Base-by-base conservation (phyloP, 2,888 invertebrate genomes). In the Allacma fusca region DNA sequence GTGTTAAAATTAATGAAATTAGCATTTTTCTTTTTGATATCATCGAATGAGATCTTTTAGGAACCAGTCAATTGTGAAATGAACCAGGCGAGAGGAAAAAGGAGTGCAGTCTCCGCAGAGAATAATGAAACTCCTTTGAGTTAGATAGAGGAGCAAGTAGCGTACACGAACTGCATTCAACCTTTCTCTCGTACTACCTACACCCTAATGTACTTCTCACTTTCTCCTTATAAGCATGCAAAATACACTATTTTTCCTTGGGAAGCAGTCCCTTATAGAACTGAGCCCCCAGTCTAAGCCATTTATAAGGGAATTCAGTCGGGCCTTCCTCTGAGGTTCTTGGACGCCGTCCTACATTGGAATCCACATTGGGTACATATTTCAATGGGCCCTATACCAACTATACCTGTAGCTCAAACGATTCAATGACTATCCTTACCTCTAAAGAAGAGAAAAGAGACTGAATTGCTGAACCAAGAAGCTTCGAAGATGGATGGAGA, bases 1-100 rank as follows among this genome's bases (percentile, higher is more conserved):
- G 76, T 81, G 80, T 78, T 78, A 77, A 80, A 81, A 80, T 81
- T 81, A 80, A 81, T 81, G 80, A 81, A 81, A 81, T 81, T 81
- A 81, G 80, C 81, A 80, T 80, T 80, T 81, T 80, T 81, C 81
- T 79, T 75, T 77, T 78, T 75, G 72, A 72, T 74, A 68, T 79
- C 78, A 71, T 59, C 75, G 64, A 70, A 59, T 43, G 70, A 64
- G 70, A 70, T 76, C 64, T 75, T 69, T 70, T 67, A 62, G 64
- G 44, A 64, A 44, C 26, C 76, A 70, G 70, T 76, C 79, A 78
- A 68, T 72, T 68, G 79, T 78, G 73, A 79, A 80, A 76, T 77
- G 76, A 76, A 74, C 59, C 57, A 64, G 70, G 76, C 70, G 73
- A 67, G 74, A 62, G 34, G 64, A 68, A 74, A 69, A 70, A 65